phyloP scores from a whole-genome alignment of 2,888 invertebrate genomes.

The Hypomecis punctinalis region DNA sequence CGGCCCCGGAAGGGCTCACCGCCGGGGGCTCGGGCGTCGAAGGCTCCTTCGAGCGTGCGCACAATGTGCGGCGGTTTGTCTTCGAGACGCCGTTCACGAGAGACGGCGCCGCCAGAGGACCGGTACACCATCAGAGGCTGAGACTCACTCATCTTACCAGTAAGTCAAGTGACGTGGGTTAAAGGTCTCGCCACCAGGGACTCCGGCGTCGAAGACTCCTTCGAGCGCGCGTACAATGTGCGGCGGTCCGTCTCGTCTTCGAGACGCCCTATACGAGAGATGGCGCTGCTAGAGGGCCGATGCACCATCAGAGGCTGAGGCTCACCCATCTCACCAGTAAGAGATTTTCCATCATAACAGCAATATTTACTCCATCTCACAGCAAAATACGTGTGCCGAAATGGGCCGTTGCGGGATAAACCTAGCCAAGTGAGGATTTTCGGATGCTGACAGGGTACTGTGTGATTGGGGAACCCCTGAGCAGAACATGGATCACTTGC shows the following conservation, averaged over 20 bases:
- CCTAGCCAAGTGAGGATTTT: too few species aligned
- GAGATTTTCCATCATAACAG: constrained; percentile 5
- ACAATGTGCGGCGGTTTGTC: constrained; percentile 95
- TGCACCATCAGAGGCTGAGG: constrained; percentile 96
- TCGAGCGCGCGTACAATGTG: constrained; percentile 96
- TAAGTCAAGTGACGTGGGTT: constrained; percentile 97
- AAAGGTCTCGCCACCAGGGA: constrained; percentile 90
- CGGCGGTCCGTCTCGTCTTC: constrained; percentile 95
- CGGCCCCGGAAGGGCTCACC: constrained; percentile 94
- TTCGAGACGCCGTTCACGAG: constrained; percentile 97
- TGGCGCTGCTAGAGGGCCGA: constrained; percentile 90
- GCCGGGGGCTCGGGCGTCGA: constrained; percentile 87
- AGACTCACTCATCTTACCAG: constrained; percentile 96
- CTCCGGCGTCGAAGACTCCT: constrained; percentile 91
- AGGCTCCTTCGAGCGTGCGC: constrained; percentile 95
- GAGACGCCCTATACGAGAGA: constrained; percentile 97
- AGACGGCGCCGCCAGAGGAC: constrained; percentile 91
- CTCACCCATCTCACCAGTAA: constrained; percentile 95
- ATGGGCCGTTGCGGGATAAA: too few species aligned
- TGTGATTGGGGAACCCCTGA: too few species aligned
- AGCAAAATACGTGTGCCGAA: too few species aligned
- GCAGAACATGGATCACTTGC: too few species aligned
- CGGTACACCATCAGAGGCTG: constrained; percentile 96
- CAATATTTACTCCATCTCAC: too few species aligned
- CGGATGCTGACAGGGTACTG: too few species aligned